These are phyloP conservation scores for Drosophila elegans DNA, from an alignment of 1,140 invertebrate species.

Conservation along the genomic window DNA sequence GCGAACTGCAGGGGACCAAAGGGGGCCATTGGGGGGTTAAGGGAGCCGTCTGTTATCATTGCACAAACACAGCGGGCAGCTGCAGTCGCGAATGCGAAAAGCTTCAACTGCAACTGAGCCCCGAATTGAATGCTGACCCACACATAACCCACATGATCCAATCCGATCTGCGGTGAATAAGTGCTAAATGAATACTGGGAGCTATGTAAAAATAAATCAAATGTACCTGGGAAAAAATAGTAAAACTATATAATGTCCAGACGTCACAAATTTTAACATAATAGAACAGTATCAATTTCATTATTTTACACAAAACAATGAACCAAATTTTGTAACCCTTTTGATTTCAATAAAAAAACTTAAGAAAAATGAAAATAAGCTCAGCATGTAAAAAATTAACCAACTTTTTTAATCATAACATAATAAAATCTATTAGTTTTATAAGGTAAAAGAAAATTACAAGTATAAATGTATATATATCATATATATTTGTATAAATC, in stretches of 20 bases:
- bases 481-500: no score
- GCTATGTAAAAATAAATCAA: background rate
- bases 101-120: constrained; percentile 32
- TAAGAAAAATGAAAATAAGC: no score
- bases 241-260: no score
- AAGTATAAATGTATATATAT: background rate
- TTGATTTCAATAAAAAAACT: no score
- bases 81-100: constrained; percentile 23
- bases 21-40: constrained; percentile 5
- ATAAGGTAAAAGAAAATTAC: background rate
- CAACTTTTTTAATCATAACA: no score
- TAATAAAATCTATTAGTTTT: no score
- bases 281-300: no score
- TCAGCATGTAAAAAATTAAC: no score
- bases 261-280: no score
- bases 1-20: constrained; percentile 27
- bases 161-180: background rate
- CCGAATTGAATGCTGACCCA: constrained; percentile 52
- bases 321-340: no score
- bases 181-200: constrained; percentile 9
- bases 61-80: constrained; percentile 62
- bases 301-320: no score
- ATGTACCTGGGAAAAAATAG: no score
- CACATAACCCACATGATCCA: constrained; percentile 5
- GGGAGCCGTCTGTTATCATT: constrained; percentile 65